Evolutionary conservation across 2,888 invertebrate genomes (phyloP).

Genomic region (Sthenelais limicola): DNA sequence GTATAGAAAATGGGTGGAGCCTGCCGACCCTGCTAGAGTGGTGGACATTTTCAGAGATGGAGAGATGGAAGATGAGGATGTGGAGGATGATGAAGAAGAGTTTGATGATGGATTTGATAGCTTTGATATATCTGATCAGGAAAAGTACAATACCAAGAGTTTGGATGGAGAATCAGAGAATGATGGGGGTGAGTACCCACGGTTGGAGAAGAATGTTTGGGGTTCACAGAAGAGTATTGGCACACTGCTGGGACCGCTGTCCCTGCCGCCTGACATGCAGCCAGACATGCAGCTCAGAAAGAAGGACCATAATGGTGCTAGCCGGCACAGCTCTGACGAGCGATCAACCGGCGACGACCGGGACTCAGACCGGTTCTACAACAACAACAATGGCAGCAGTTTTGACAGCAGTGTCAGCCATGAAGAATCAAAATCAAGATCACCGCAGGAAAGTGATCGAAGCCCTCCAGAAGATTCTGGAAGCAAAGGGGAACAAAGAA

Average conservation of each 20-base stretch:
- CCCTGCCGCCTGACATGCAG: slow-evolving; percentile 15
- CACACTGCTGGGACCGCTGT: slow-evolving; percentile 19
- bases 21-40: slow-evolving; percentile 30
- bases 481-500: no score
- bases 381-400: no score
- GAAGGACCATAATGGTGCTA: no score
- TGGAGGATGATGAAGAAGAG: neutral
- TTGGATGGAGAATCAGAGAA: slow-evolving; percentile 5
- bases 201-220: neutral
- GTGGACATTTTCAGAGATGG: slow-evolving; percentile 31
- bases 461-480: no score
- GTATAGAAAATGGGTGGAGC: slow-evolving; percentile 28
- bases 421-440: no score
- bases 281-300: neutral
- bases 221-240: slow-evolving; percentile 30
- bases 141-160: slow-evolving; percentile 4
- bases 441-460: no score
- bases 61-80: neutral
- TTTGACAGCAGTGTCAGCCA: no score
- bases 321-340: no score
- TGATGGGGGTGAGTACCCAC: neutral
- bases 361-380: no score
- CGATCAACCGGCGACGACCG: no score
- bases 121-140: slow-evolving; percentile 25
- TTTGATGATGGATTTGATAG: slow-evolving; percentile 29